Conservation (phyloP, 2,113 vertebrate species). For the Etheostoma spectabile region DNA sequence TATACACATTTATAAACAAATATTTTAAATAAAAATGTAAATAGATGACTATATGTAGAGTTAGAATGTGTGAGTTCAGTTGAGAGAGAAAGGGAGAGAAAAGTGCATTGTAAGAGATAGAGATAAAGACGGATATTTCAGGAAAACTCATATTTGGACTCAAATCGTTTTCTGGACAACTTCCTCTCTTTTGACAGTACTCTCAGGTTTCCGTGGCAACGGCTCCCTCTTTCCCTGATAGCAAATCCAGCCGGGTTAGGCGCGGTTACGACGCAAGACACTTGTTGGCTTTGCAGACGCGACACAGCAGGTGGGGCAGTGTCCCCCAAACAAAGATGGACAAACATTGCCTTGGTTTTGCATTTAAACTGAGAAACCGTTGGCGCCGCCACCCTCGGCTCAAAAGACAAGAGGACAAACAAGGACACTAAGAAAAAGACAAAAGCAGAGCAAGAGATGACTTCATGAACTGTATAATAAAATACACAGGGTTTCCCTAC, state of each 20-base stretch:
- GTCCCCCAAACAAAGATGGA: slow-evolving; percentile 19
- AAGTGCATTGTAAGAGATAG: slow-evolving; percentile 22
- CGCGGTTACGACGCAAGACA: slow-evolving; percentile 45
- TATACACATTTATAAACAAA: slow-evolving; percentile 83
- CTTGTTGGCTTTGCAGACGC: slow-evolving; percentile 65
- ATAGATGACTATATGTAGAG: slow-evolving; percentile 77
- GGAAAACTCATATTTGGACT: slow-evolving; percentile 59
- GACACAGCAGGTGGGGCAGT: slow-evolving; percentile 44
- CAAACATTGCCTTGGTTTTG: slow-evolving; percentile 31
- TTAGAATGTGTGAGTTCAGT: slow-evolving; percentile 60
- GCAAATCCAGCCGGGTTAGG: slow-evolving; percentile 41
- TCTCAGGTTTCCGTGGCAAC: slow-evolving; percentile 79
- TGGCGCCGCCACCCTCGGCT: slow-evolving; percentile 26
- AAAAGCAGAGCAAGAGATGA: slow-evolving; percentile 54
- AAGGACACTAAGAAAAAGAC: slow-evolving; percentile 54
- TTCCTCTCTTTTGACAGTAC: slow-evolving; percentile 67
- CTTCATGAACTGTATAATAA: slow-evolving; percentile 59
- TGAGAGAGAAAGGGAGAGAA: slow-evolving; percentile 49
- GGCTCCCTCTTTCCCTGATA: slow-evolving; percentile 31
- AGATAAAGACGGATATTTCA: slow-evolving; percentile 34
- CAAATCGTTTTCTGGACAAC: slow-evolving; percentile 54
- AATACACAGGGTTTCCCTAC: slow-evolving; percentile 33
- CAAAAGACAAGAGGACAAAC: slow-evolving; percentile 61
- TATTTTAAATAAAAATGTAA: slow-evolving; percentile 86
- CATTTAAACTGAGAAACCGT: slow-evolving; percentile 54